Base-by-base conservation (phyloP, 2,113 vertebrate species). In the Gopherus flavomarginatus region DNA sequence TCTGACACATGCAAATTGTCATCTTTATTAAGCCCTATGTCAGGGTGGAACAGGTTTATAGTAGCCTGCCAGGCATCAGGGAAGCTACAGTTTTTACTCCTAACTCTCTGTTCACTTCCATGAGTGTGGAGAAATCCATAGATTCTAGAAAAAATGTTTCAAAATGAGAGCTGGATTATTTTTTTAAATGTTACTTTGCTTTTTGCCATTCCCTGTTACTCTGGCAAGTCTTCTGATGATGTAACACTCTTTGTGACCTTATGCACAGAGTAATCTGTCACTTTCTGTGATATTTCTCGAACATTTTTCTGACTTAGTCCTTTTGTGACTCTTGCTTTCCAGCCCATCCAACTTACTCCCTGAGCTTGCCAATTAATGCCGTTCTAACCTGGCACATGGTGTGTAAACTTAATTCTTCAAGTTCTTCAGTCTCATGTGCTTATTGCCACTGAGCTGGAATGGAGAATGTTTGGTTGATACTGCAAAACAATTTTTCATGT, bases 391-490 rank as follows among this genome's bases (percentile, higher is more conserved):
- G 24, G 75, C 42, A 42, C 5, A 1, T 50, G 69, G 16, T 42
- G 75, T 1, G 5, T 90, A 21, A n/a, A 35, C 85, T 54, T 6
- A 83, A n/a, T 11, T 84, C 91, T 38, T 84, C 3, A 2, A 24
- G 54, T 8, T 6, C 57, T 65, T 54, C 38, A 7, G 0, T 0
- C 1, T 29, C 44, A 22, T 44, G 0, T 11, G 80, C 1, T 12
- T 44, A 47, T 0, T 78, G 72, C 50, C 88, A 29, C 53, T 49
- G 54, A 50, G 9, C 4, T 0, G 3, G 82, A 93, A 92, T 95
- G 54, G 82, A 94, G 11, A 57, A 49, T 7, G 42, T 59, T 96
- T 92, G 84, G 91, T 94, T 95, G 81, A 86, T 93, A 83, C 77
- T 86, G 17, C 52, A 86, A 92, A 95, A 80, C 52, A 27, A 24